Evolutionary conservation across 2,797 vertebrate genomes (phyloP).

Genomic region (Clarias pachynema): DNA sequence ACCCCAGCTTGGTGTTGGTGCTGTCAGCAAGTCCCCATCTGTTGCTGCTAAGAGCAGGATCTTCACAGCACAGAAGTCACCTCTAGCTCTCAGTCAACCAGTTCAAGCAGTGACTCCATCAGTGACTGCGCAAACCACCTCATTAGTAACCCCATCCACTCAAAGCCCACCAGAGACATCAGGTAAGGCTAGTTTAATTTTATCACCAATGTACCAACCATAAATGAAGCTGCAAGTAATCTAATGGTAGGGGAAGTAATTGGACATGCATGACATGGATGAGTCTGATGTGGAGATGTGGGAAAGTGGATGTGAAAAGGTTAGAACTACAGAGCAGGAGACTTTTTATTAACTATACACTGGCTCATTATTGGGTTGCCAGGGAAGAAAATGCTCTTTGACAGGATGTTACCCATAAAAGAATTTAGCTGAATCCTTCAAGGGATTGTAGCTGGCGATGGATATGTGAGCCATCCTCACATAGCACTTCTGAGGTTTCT

Average conservation of each 20-base stretch:
- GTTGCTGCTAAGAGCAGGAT: conserved; percentile 81
- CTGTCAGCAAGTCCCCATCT: conserved; percentile 77
- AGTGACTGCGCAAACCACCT: conserved; percentile 67
- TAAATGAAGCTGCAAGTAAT: conserved; percentile 11
- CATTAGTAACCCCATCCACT: conserved; percentile 34
- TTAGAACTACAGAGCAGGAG: neutral
- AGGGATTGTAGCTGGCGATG: neutral
- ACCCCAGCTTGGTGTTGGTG: conserved; percentile 84
- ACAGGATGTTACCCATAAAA: neutral
- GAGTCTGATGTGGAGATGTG: conserved; percentile 2
- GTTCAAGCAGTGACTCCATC: conserved; percentile 78
- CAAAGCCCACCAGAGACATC: conserved; percentile 34
- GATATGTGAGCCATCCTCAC: conserved; percentile 8
- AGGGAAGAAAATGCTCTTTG: neutral
- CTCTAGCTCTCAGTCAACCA: conserved; percentile 71
- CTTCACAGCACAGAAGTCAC: conserved; percentile 81
- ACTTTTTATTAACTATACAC: neutral
- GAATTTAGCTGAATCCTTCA: neutral
- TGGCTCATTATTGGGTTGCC: conserved; percentile 15
- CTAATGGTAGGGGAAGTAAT: conserved; percentile 2
- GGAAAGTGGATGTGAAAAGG: neutral
- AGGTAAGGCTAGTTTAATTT: conserved; percentile 35
- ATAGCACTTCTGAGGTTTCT: neutral
- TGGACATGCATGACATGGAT: neutral
- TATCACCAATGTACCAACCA: neutral